Evolutionary conservation across 2,797 vertebrate species (phyloP).

Genomic region (Enteromius afrohamiltoni): DNA sequence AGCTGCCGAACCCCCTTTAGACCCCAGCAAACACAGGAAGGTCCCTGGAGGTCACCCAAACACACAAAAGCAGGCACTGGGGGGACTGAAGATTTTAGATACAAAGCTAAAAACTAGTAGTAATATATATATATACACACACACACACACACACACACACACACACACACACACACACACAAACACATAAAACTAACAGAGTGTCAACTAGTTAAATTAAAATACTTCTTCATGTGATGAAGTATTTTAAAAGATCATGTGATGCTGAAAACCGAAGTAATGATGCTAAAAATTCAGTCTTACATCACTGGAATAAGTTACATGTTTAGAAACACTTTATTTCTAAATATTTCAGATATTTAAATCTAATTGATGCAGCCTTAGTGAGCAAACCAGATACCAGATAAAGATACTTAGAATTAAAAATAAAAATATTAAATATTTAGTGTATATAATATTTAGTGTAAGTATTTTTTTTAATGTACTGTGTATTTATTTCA

Average conservation of each 20-base stretch:
- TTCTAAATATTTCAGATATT: too few relatives aligned
- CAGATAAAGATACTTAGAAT: neutral
- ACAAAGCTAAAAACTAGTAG: conserved; percentile 6
- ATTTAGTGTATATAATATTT: too few relatives aligned
- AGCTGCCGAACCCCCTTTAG: conserved; percentile 55
- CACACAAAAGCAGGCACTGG: conserved; percentile 38
- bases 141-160: too few relatives aligned
- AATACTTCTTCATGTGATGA: neutral
- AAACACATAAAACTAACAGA: neutral
- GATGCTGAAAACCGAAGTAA: neutral
- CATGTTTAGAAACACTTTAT: neutral
- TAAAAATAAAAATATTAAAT: neutral
- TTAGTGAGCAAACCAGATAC: neutral
- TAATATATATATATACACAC: conserved; percentile 2
- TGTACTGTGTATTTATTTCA: too few relatives aligned
- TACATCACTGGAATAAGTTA: neutral
- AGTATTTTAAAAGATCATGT: neutral
- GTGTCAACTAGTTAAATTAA: neutral
- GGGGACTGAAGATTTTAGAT: conserved; percentile 13
- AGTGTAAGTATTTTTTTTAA: too few relatives aligned
- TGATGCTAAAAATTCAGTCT: neutral
- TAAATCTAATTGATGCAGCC: neutral
- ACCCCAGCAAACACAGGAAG: conserved; percentile 35
- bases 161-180: too few relatives aligned
- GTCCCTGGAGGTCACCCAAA: conserved; percentile 50